phyloP scores from a whole-genome alignment of 2,113 vertebrate genomes.

The Sisor rabdophorus region DNA sequence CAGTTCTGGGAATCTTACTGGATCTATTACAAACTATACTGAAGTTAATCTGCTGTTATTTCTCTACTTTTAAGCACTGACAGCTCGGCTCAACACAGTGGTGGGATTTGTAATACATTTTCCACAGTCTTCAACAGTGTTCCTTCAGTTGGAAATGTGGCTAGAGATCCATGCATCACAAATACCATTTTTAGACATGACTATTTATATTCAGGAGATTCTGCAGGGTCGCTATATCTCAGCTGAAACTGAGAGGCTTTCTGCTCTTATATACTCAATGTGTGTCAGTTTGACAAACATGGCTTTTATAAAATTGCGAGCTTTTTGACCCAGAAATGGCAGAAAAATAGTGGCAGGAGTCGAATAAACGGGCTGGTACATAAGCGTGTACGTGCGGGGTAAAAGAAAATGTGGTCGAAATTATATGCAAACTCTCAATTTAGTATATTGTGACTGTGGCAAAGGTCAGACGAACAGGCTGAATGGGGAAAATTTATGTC shows the following conservation, averaged over 20 bases:
- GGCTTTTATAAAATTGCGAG: not conserved
- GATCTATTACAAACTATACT: slow-evolving; percentile 19
- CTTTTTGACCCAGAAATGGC: not conserved
- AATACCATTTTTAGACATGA: slow-evolving; percentile 52
- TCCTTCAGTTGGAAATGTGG: slow-evolving; percentile 38
- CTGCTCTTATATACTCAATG: slow-evolving; percentile 45
- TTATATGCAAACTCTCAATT: not conserved
- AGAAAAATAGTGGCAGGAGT: not conserved
- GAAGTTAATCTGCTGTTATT: slow-evolving; percentile 1
- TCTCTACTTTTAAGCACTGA: not conserved
- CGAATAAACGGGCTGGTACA: not conserved
- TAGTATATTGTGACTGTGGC: not conserved
- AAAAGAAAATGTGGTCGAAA: not conserved
- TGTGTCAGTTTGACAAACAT: slow-evolving; percentile 9
- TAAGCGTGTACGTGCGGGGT: not conserved
- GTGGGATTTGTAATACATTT: slow-evolving; percentile 13
- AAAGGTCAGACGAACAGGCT: not conserved
- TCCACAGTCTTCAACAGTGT: not conserved
- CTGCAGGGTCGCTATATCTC: slow-evolving; percentile 59
- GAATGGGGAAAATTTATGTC: slow-evolving; percentile 7
- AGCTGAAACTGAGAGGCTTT: slow-evolving; percentile 51
- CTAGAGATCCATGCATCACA: slow-evolving; percentile 52
- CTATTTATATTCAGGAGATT: slow-evolving; percentile 66
- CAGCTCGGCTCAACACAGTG: slow-evolving; percentile 6
- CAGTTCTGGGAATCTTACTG: slow-evolving; percentile 38